These are phyloP conservation scores for Oriolus oriolus DNA, from an alignment of 2,113 vertebrate species.

Conservation along the genomic window DNA sequence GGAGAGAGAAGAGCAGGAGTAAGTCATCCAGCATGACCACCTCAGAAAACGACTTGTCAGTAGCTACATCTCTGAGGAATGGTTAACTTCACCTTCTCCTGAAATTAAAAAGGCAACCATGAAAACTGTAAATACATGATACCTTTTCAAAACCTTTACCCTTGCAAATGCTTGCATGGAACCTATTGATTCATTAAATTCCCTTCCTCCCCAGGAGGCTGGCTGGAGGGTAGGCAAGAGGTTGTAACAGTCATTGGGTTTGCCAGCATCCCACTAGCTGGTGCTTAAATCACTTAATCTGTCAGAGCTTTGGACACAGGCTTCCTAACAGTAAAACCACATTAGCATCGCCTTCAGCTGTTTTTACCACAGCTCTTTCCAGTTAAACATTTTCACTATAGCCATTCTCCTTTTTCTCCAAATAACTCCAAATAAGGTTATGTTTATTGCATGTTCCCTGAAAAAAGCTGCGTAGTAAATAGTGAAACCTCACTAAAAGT, in stretches of 20 bases:
- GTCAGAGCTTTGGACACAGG: not conserved
- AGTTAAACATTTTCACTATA: not conserved
- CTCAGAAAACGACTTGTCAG: not conserved
- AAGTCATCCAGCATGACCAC: not conserved
- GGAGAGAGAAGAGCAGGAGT: not conserved
- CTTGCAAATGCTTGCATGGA: not conserved
- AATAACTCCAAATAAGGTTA: not conserved
- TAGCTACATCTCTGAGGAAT: not conserved
- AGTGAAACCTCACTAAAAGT: no score
- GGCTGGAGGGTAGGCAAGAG: not conserved
- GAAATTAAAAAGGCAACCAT: not conserved
- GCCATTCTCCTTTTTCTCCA: not conserved
- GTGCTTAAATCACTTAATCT: not conserved
- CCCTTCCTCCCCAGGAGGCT: not conserved
- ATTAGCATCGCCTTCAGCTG: accelerated
- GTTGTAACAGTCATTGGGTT: not conserved
- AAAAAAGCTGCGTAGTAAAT: not conserved
- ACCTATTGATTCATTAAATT: not conserved
- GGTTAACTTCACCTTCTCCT: not conserved
- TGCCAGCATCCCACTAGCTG: not conserved
- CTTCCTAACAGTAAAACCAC: not conserved
- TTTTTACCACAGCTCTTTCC: not conserved
- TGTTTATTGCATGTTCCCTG: not conserved
- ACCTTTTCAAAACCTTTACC: not conserved
- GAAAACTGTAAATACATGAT: not conserved